Evolutionary conservation across 37 sponge, comb jelly and placozoan genomes (phyloP).

Genomic region (Lycopodina hypogea): DNA sequence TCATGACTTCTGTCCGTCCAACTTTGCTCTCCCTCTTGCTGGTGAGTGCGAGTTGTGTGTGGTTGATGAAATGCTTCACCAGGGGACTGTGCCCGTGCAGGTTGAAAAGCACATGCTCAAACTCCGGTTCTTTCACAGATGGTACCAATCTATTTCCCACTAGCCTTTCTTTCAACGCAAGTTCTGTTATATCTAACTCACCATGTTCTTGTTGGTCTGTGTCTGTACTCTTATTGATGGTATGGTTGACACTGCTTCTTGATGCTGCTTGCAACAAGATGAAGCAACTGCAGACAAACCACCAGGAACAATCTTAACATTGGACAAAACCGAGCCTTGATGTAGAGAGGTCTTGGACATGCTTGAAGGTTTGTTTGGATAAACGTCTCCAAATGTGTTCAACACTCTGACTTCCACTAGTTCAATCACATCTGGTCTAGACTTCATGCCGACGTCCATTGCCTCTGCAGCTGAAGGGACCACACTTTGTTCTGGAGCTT

Average conservation of each 20-base stretch:
- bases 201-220: background rate
- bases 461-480: background rate
- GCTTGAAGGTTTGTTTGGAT: too few species aligned
- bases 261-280: too few species aligned
- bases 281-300: too few species aligned
- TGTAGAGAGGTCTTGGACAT: too few species aligned
- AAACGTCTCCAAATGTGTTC: too few species aligned
- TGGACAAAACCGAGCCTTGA: too few species aligned
- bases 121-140: conserved; percentile 46
- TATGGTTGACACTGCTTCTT: background rate
- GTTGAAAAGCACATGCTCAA: conserved; percentile 68
- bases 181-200: background rate
- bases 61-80: conserved; percentile 59
- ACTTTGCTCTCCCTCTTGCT: conserved; percentile 33
- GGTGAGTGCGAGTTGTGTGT: background rate
- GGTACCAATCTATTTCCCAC: background rate
- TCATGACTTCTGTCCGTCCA: conserved; percentile 62
- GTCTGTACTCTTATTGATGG: background rate
- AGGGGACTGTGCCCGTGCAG: conserved; percentile 78
- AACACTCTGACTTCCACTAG: too few species aligned
- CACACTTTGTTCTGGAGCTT: background rate
- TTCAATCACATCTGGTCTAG: too few species aligned
- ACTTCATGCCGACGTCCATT: background rate
- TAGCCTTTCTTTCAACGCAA: background rate
- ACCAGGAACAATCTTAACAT: too few species aligned